Base-by-base conservation (phyloP, 2,888 invertebrate genomes). In the Gisinianus flammeolus region DNA sequence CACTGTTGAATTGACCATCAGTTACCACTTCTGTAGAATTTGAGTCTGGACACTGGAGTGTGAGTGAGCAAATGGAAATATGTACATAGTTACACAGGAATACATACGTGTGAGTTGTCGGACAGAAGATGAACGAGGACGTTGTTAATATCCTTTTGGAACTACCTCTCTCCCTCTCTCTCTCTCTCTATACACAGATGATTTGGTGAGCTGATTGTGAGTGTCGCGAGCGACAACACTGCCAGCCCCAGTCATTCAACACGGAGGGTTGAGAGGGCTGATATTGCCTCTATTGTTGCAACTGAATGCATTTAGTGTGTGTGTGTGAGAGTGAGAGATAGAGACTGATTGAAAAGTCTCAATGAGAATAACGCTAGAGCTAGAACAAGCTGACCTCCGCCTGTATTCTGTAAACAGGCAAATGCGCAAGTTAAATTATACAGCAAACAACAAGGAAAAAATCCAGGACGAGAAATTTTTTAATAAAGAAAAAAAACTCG, bases 291-390 rank as follows among this genome's bases (percentile, higher is more conserved):
- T 35, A 68, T 68, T 68, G 68, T 68, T 68, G 68, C 35, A 19
- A n/a, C 68, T 68, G 33, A 68, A 68, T 35, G 35, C 68, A 35
- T n/a, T n/a, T n/a, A n/a, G n/a, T n/a, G n/a, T n/a, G n/a, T n/a
- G n/a, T n/a, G n/a, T n/a, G n/a, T n/a, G n/a, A n/a, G n/a, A n/a
- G n/a, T n/a, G n/a, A n/a, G n/a, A n/a, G n/a, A n/a, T n/a, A n/a
- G n/a, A n/a, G n/a, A 24, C 22, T 68, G 33, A 68, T 68, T 68
- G 68, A 68, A 68, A 68, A 68, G 68, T 22, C 68, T 68, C 35
- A 35, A 67, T 67, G 67, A 67, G 67, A 68, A 28, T 33, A 35
- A 33, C 68, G n/a, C n/a, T n/a, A n/a, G n/a, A n/a, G n/a, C n/a
- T n/a, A n/a, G n/a, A n/a, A n/a, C n/a, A n/a, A n/a, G n/a, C n/a